Evolutionary conservation across 2,113 vertebrate species (phyloP).

Genomic region (Bufo bufo): DNA sequence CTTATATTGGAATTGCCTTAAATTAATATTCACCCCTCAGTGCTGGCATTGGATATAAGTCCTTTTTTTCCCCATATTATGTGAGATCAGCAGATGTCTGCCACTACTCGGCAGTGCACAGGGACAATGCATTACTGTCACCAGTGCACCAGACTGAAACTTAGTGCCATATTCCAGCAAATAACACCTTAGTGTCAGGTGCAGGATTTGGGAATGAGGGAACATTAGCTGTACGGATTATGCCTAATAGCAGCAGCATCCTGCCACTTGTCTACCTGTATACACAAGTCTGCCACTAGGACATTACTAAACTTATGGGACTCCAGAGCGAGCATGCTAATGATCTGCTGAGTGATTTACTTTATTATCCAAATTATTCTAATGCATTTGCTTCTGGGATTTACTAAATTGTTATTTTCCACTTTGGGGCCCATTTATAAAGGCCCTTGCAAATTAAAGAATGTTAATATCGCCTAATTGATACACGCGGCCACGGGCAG

Average conservation of each 20-base stretch:
- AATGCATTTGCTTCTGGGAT: slow-evolving; percentile 41
- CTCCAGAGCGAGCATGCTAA: slow-evolving; percentile 29
- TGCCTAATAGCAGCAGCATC: not conserved
- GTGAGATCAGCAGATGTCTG: slow-evolving; percentile 14
- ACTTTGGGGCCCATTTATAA: slow-evolving; percentile 30
- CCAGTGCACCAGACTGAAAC: not conserved
- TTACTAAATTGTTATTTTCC: slow-evolving; percentile 15
- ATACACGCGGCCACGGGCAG: slow-evolving; percentile 13
- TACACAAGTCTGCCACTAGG: not conserved
- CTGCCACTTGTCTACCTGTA: not conserved
- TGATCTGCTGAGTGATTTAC: slow-evolving; percentile 29
- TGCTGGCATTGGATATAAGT: not conserved
- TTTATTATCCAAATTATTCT: slow-evolving; percentile 45
- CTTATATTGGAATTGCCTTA: not conserved
- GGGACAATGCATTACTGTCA: slow-evolving; percentile 4
- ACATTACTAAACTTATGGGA: slow-evolving; percentile 23
- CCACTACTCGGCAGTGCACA: not conserved
- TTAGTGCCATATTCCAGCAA: not conserved
- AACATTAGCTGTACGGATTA: not conserved
- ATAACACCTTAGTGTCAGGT: not conserved
- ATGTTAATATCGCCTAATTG: slow-evolving; percentile 43
- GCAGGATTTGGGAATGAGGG: not conserved
- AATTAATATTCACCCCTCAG: not conserved
- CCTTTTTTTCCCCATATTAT: not conserved
- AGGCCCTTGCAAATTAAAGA: slow-evolving; percentile 42